These are phyloP conservation scores for Mionectes macconnelli DNA, from an alignment of 2,113 vertebrate genomes.

Conservation along the genomic window DNA sequence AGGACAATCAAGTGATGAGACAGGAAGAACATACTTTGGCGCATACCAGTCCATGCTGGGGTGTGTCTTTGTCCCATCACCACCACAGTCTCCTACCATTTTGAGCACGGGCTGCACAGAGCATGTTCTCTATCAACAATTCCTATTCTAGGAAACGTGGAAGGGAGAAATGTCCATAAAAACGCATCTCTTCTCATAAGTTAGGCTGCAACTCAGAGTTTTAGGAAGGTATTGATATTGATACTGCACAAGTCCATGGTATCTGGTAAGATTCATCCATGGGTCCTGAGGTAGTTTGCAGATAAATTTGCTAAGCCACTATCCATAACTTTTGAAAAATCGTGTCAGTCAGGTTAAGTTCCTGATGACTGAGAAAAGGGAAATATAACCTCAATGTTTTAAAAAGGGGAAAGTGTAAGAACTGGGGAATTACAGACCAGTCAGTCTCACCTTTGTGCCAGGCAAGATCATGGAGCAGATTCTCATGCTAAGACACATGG, in stretches of 20 bases:
- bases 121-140: neutral
- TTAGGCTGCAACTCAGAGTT: neutral
- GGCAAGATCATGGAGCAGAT: neutral
- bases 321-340: accelerated
- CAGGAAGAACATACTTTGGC: neutral
- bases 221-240: neutral
- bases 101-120: neutral
- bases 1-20: neutral
- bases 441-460: neutral
- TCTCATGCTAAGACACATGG: neutral
- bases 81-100: neutral
- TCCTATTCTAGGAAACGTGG: neutral
- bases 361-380: neutral
- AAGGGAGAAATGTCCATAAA: neutral
- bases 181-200: neutral
- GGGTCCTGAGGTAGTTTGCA: neutral
- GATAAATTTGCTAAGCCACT: neutral
- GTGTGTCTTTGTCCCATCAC: neutral
- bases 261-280: neutral
- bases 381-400: neutral
- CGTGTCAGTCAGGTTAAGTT: neutral
- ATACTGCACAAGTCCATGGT: neutral
- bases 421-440: neutral
- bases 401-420: neutral
- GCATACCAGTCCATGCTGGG: no score